Conservation (phyloP, 1,140 invertebrate species). For the Platorchestia sp. region DNA sequence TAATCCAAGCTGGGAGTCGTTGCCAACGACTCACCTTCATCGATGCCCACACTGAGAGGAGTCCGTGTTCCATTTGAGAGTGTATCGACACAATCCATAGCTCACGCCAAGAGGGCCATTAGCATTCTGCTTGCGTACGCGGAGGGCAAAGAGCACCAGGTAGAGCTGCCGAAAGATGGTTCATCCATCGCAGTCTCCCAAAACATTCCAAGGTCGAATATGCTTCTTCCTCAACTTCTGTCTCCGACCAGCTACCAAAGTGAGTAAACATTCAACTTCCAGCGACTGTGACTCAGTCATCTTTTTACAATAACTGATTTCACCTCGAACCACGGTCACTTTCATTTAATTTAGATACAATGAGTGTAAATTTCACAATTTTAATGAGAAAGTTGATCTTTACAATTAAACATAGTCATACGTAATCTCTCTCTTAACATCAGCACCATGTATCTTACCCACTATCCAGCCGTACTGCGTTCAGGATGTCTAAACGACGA, state of each 20-base stretch:
- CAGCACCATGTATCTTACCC: neutral
- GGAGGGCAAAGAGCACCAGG: constrained; percentile 32
- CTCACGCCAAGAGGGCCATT: neutral
- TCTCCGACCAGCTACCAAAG: neutral
- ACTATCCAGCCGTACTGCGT: neutral
- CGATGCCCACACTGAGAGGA: neutral
- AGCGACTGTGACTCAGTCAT: neutral
- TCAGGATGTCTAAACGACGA: neutral
- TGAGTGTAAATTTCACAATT: neutral
- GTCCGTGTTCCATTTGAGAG: neutral
- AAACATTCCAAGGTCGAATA: neutral
- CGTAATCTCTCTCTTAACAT: neutral
- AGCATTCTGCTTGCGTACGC: constrained; percentile 3
- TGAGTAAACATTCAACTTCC: neutral
- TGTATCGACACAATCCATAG: neutral
- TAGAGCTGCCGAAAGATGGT: neutral
- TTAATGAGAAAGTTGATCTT: neutral
- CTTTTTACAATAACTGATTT: neutral
- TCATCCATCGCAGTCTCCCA: neutral
- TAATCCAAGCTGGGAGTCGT: neutral
- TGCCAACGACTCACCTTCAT: neutral
- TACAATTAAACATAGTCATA: neutral
- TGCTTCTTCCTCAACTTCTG: neutral
- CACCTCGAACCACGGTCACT: neutral
- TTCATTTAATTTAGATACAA: neutral